These are phyloP conservation scores for Channallabes apus DNA, from an alignment of 2,797 vertebrate genomes.

Conservation along the genomic window DNA sequence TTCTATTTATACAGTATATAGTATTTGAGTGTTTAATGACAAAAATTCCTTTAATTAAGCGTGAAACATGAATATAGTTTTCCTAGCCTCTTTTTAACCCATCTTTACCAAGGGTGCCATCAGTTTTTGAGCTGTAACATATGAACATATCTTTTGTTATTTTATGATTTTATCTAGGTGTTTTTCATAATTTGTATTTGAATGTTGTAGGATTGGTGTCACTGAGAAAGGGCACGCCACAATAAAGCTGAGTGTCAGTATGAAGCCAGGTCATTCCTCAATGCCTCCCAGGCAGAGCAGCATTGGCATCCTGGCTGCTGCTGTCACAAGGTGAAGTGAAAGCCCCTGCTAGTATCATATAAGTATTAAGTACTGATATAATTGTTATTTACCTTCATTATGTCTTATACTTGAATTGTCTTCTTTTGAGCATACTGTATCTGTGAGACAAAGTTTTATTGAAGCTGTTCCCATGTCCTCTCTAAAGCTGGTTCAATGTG, in stretches of 20 bases:
- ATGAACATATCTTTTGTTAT: not conserved
- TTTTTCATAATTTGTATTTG: conserved; percentile 1
- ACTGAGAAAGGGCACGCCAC: conserved; percentile 86
- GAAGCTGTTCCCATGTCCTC: not conserved
- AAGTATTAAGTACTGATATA: not conserved
- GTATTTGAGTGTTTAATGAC: no score
- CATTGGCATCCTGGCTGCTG: conserved; percentile 89
- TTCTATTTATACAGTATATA: not conserved
- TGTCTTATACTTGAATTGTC: no score
- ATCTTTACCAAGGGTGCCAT: not conserved
- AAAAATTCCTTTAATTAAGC: not conserved
- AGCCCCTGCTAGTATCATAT: not conserved
- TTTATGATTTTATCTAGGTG: not conserved
- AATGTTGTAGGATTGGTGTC: conserved; percentile 75
- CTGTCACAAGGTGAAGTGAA: conserved; percentile 80
- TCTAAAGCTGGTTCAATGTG: not conserved
- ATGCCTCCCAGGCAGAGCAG: conserved; percentile 84
- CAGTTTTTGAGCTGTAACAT: not conserved
- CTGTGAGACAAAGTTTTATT: not conserved
- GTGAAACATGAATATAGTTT: not conserved
- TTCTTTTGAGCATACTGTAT: no score
- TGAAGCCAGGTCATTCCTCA: conserved; percentile 84
- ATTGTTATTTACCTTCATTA: not conserved
- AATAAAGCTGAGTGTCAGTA: conserved; percentile 82
- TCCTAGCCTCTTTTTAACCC: not conserved